These are phyloP conservation scores for Scophthalmus maximus DNA, from an alignment of 2,113 vertebrate species.

Conservation along the genomic window DNA sequence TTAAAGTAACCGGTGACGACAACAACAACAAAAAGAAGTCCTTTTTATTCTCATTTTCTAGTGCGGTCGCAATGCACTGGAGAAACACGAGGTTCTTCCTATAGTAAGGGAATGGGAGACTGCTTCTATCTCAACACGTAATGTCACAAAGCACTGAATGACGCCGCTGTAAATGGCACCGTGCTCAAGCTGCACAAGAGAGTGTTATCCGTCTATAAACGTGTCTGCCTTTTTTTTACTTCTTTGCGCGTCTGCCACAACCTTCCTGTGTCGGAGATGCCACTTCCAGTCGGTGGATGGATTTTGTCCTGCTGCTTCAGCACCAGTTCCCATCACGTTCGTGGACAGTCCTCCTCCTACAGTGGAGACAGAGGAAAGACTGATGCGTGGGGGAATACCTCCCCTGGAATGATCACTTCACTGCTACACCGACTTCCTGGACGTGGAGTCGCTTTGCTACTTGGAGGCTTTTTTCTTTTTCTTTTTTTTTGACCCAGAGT, in stretches of 20 bases:
- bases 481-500: slow-evolving; percentile 49
- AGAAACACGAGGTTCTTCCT: slow-evolving; percentile 38
- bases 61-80: slow-evolving; percentile 35
- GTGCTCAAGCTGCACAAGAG: slow-evolving; percentile 56
- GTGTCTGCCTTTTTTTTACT: slow-evolving; percentile 57
- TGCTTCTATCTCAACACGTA: slow-evolving; percentile 48
- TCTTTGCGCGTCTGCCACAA: slow-evolving; percentile 45
- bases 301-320: slow-evolving; percentile 33
- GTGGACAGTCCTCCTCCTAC: slow-evolving; percentile 25
- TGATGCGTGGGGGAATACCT: slow-evolving; percentile 17
- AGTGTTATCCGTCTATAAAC: slow-evolving; percentile 56
- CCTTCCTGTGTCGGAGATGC: slow-evolving; percentile 47
- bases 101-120: slow-evolving; percentile 47
- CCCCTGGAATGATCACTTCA: slow-evolving; percentile 20
- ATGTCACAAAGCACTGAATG: slow-evolving; percentile 71
- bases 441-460: slow-evolving; percentile 28
- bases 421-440: slow-evolving; percentile 34
- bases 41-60: slow-evolving; percentile 46
- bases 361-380: slow-evolving; percentile 26
- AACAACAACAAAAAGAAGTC: not conserved
- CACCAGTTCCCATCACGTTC: slow-evolving; percentile 15
- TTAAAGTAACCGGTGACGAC: slow-evolving; percentile 29
- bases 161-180: slow-evolving; percentile 51
- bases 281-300: slow-evolving; percentile 30
- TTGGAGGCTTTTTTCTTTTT: slow-evolving; percentile 33